phyloP scores from a whole-genome alignment of 2,888 invertebrate genomes.

The Habroteleia sp. region DNA sequence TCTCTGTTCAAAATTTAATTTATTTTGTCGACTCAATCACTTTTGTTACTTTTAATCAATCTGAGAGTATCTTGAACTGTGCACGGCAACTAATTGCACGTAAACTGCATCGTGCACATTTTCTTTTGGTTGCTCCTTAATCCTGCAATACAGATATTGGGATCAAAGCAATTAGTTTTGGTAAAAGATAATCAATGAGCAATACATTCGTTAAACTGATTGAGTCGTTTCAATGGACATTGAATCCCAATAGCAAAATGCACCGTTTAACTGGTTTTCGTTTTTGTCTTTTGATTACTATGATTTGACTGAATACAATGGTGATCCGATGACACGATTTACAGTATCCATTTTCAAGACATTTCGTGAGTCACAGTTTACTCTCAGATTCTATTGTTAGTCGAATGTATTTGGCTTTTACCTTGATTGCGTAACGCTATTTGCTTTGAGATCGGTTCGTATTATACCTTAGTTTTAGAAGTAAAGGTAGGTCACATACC shows the following conservation, averaged over 20 bases:
- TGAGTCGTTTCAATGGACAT: not conserved
- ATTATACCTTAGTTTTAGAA: slow-evolving; percentile 79
- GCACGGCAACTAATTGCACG: slow-evolving; percentile 50
- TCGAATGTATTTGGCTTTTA: slow-evolving; percentile 80
- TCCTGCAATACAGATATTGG: slow-evolving; percentile 9
- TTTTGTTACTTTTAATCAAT: slow-evolving; percentile 62
- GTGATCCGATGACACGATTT: slow-evolving; percentile 42
- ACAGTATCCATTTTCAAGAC: slow-evolving; percentile 31
- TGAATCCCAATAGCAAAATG: slow-evolving; percentile 8
- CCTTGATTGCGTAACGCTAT: slow-evolving; percentile 81
- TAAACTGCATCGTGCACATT: slow-evolving; percentile 50
- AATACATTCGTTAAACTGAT: not conserved
- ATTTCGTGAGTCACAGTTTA: slow-evolving; percentile 61
- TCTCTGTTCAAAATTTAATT: slow-evolving; percentile 54
- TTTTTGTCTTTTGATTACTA: slow-evolving; percentile 2
- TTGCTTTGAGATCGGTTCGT: slow-evolving; percentile 80
- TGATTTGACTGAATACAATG: slow-evolving; percentile 36
- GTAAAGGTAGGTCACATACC: slow-evolving; percentile 76
- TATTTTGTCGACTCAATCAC: slow-evolving; percentile 29
- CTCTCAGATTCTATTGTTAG: slow-evolving; percentile 69
- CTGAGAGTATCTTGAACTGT: slow-evolving; percentile 65
- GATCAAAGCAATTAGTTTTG: too few species aligned
- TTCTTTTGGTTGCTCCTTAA: slow-evolving; percentile 2
- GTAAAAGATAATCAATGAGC: not conserved
- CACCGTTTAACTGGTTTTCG: slow-evolving; percentile 1